phyloP scores from a whole-genome alignment of 2,888 invertebrate species.

The Calliopum simillimum region DNA sequence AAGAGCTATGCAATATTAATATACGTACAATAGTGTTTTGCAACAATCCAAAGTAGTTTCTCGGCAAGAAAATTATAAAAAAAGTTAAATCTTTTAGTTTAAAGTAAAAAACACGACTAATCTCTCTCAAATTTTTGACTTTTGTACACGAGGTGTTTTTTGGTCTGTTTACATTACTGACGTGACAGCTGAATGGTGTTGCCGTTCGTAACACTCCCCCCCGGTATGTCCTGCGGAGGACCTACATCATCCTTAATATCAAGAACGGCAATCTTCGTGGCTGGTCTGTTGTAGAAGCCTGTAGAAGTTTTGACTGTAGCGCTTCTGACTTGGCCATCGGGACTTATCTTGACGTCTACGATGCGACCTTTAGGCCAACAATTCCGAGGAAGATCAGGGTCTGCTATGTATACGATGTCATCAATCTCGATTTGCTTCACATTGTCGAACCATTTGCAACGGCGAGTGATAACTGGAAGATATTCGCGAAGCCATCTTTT shows the following conservation, averaged over 20 bases:
- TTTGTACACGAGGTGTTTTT: no score
- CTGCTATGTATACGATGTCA: constrained; percentile 43
- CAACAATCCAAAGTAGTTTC: no score
- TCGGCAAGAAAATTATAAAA: no score
- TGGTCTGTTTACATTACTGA: no score
- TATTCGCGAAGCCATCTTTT: constrained; percentile 44
- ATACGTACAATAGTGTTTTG: no score
- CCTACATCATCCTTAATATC: constrained; percentile 23
- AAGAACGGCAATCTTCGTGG: constrained; percentile 32
- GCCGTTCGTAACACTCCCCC: constrained; percentile 40
- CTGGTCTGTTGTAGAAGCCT: constrained; percentile 35
- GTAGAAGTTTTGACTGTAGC: constrained; percentile 23
- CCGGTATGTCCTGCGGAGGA: constrained; percentile 35
- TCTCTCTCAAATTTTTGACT: no score
- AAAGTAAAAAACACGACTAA: no score
- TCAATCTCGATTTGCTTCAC: constrained; percentile 37
- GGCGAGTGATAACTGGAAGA: constrained; percentile 42
- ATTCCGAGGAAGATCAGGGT: constrained; percentile 36
- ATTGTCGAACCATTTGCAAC: constrained; percentile 42
- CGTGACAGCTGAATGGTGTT: no score
- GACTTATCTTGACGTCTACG: constrained; percentile 15
- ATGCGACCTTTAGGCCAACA: constrained; percentile 43
- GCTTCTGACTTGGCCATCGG: constrained; percentile 38
- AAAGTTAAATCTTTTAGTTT: no score
- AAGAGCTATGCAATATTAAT: no score